Conservation (phyloP, 2,888 invertebrate genomes). For the Tricholauxania praeusta region DNA sequence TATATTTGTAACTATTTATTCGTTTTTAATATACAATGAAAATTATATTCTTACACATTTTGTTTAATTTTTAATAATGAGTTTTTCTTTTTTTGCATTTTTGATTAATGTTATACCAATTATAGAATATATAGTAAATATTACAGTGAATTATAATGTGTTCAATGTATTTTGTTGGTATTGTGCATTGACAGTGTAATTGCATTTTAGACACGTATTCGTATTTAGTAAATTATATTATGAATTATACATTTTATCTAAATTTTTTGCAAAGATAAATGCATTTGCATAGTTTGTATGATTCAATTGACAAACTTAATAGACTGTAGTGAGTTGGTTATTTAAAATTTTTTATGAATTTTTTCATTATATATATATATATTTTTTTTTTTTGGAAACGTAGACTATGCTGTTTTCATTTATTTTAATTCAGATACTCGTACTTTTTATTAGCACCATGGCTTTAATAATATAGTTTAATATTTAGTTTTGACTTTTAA, state of each 20-base stretch:
- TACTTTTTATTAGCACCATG: background rate
- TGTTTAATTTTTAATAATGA: background rate
- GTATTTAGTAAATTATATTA: no score
- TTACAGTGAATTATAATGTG: no score
- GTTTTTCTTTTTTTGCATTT: background rate
- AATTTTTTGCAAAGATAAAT: background rate
- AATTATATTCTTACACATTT: slow-evolving; percentile 9
- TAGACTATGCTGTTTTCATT: background rate
- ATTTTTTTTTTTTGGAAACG: background rate
- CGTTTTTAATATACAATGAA: slow-evolving; percentile 21
- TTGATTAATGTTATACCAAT: background rate
- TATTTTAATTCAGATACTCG: slow-evolving; percentile 1
- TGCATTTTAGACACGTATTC: no score
- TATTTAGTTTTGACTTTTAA: background rate
- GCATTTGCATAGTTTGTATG: no score
- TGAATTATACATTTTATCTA: background rate
- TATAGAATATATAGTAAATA: no score
- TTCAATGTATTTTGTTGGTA: no score
- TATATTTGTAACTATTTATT: slow-evolving; percentile 17
- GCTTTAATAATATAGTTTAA: background rate
- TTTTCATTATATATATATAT: background rate
- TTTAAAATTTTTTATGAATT: no score
- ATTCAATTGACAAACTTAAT: no score
- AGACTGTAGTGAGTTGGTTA: no score
- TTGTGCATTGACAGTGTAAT: no score